phyloP scores from a whole-genome alignment of 2,797 vertebrate genomes.

The Helarctos malayanus region DNA sequence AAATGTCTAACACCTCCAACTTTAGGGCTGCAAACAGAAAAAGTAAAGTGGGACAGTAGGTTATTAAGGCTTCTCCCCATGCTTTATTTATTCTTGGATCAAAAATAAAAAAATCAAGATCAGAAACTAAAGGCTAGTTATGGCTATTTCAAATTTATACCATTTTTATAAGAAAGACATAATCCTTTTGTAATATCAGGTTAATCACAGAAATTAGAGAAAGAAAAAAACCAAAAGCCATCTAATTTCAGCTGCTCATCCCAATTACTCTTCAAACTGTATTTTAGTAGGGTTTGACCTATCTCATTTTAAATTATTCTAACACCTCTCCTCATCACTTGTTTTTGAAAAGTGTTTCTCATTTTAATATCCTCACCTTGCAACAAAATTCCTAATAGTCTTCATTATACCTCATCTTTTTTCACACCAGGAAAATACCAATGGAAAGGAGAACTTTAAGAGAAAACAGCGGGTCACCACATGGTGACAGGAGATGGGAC shows the following conservation, averaged over 20 bases:
- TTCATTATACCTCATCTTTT: background rate
- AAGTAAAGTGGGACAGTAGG: background rate
- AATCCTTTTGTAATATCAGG: conserved; percentile 24
- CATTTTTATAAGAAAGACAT: conserved; percentile 28
- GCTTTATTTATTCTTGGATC: background rate
- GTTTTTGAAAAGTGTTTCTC: background rate
- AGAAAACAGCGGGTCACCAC: background rate
- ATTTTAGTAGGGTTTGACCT: conserved; percentile 13
- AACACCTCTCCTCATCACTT: background rate
- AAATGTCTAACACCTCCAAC: background rate
- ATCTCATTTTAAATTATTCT: conserved; percentile 55
- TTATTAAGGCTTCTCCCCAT: background rate
- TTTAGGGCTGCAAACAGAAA: background rate
- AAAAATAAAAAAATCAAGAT: background rate
- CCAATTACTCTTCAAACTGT: conserved; percentile 31
- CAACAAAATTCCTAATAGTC: conserved; percentile 4
- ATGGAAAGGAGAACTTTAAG: background rate
- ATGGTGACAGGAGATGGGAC: background rate
- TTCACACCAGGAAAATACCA: background rate
- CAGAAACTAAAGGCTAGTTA: background rate
- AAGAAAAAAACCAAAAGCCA: background rate
- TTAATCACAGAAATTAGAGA: conserved; percentile 25
- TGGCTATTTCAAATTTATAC: background rate
- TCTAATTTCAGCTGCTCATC: conserved; percentile 17
- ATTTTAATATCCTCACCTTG: background rate